phyloP scores from a whole-genome alignment of 1,140 invertebrate species.

The Cotesia glomerata region DNA sequence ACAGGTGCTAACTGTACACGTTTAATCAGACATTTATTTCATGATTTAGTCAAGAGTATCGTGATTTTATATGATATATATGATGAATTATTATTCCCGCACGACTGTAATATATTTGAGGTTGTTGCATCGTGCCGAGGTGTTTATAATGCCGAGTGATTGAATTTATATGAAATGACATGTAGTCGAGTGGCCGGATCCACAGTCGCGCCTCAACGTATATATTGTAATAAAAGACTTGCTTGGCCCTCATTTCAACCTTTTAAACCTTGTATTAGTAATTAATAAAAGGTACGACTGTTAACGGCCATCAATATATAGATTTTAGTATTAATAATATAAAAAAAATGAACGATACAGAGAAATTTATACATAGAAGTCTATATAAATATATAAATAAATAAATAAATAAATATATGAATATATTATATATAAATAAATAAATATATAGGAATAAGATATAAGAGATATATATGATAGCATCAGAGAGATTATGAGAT shows the following conservation, averaged over 20 bases:
- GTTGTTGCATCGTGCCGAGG: neutral
- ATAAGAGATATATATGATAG: too few species aligned
- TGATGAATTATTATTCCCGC: neutral
- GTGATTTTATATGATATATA: neutral
- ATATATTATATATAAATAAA: constrained; percentile 7
- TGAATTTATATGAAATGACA: neutral
- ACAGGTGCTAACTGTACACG: constrained; percentile 66
- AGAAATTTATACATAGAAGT: constrained; percentile 7
- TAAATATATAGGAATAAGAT: too few species aligned
- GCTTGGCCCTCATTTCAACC: too few species aligned
- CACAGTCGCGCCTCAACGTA: constrained; percentile 10
- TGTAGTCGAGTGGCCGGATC: constrained; percentile 27
- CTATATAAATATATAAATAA: constrained; percentile 2
- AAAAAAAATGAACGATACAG: constrained; percentile 4
- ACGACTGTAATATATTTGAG: neutral
- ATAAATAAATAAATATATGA: constrained; percentile 4
- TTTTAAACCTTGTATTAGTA: neutral
- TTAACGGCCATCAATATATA: constrained; percentile 23
- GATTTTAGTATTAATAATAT: constrained; percentile 19
- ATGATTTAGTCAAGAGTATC: neutral
- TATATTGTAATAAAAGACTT: neutral
- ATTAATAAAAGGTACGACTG: constrained; percentile 10
- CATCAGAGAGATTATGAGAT: constrained; percentile 9
- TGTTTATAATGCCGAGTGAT: neutral
- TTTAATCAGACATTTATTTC: constrained; percentile 46